Evolutionary conservation across 2,888 invertebrate species (phyloP).

Genomic region (Rosalia funebris): DNA sequence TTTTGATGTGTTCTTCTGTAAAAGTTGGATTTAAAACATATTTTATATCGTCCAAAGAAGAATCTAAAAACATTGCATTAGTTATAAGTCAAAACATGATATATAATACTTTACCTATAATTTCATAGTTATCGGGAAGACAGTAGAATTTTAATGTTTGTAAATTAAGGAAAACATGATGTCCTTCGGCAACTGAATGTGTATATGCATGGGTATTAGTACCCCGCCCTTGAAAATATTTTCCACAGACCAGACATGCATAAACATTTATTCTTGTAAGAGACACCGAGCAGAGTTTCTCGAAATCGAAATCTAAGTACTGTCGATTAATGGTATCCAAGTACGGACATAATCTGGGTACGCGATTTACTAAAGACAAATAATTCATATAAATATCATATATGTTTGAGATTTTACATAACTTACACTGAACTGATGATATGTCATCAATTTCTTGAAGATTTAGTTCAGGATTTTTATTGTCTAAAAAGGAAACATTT

Average conservation of each 20-base stretch:
- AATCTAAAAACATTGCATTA: slow-evolving; percentile 70
- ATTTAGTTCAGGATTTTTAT: neutral
- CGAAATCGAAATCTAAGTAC: slow-evolving; percentile 98
- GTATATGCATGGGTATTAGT: slow-evolving; percentile 99
- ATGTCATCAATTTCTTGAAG: neutral
- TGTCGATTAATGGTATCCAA: slow-evolving; percentile 98
- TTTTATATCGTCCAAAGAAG: slow-evolving; percentile 97
- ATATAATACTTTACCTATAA: slow-evolving; percentile 93
- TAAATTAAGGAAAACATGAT: slow-evolving; percentile 97
- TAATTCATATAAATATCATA: no score
- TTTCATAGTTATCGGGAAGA: slow-evolving; percentile 98
- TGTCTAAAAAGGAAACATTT: neutral
- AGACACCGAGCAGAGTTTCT: slow-evolving; percentile 98
- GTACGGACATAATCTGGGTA: slow-evolving; percentile 83
- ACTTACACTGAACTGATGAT: neutral
- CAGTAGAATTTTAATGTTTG: slow-evolving; percentile 98
- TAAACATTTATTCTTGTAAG: slow-evolving; percentile 98
- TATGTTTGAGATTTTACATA: no score
- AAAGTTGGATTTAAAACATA: slow-evolving; percentile 99
- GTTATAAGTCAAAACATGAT: slow-evolving; percentile 4
- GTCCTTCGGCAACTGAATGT: slow-evolving; percentile 96
- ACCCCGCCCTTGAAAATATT: slow-evolving; percentile 97
- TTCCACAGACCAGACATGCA: slow-evolving; percentile 98
- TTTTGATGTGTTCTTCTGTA: slow-evolving; percentile 81
- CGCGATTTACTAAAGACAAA: slow-evolving; percentile 10